Base-by-base conservation (phyloP, 2,888 invertebrate species). In the Drosophila flavopinicola region DNA sequence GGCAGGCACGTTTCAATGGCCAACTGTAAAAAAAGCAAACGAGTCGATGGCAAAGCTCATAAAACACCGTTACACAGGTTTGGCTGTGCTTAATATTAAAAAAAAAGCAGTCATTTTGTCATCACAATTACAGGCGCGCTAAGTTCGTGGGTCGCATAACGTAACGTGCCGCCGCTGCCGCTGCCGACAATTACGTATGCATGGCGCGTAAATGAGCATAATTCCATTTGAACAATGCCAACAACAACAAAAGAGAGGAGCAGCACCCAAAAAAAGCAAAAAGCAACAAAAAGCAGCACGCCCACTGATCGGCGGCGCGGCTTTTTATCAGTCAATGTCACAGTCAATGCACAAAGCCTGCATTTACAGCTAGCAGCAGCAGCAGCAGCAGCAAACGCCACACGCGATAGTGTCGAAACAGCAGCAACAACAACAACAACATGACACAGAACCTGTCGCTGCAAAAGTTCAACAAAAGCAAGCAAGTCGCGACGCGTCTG, bases 291-390 rank as follows among this genome's bases (percentile, higher is more conserved):
- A 37, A 32, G 48, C 23, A 33, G 53, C 66, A 54, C 72, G 52
- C 66, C 44, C 56, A 56, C 44, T 35, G 56, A 71, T 71, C 51
- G 41, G 27, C 68, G 53, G 38, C 38, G 48, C 20, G 20, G 56
- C 33, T 75, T 58, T 54, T 41, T 58, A 58, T 51, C 25, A 13
- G 72, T 63, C 85, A 85, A 87, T 78, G 87, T 88, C 88, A 87
- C 88, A 88, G 88, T 88, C 88, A 83, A 52, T 86, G 87, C 82
- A 79, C 88, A 85, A 66, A 74, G 58, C 47, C 47, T 51, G 61
- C 73, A 78, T 80, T 78, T 80, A 80, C 77, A 80, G 80, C 77
- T 80, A 79, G 57, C 61, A 35, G 20, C 20, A 71, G 72, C 72
- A 72, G 67, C 77, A 79, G 57, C 61, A 35, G 20, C 20, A 71